Conservation (phyloP, 1,140 invertebrate genomes). For the Caenorhabditis remanei region DNA sequence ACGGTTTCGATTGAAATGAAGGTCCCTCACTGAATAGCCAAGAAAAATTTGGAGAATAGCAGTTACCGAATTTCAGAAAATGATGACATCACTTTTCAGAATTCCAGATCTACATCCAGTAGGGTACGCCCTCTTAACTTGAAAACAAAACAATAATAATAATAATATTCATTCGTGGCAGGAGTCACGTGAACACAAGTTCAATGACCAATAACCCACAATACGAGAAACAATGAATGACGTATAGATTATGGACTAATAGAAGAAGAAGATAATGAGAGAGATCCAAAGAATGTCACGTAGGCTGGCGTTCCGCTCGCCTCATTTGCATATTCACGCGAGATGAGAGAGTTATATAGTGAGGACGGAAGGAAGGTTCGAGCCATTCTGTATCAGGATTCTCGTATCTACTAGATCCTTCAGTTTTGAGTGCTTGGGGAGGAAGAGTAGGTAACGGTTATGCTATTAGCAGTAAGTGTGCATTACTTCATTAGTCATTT, state of each 20-base stretch:
- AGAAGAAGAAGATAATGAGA: background rate
- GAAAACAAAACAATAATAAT: no score
- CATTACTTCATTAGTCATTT: no score
- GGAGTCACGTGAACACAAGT: background rate
- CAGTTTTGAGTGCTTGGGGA: background rate
- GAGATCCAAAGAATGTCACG: background rate
- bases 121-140: no score
- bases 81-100: background rate
- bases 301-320: background rate
- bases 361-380: background rate
- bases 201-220: background rate
- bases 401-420: background rate
- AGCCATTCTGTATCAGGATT: background rate
- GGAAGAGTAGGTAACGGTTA: no score
- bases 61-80: background rate
- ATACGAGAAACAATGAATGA: background rate
- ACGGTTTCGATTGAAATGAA: background rate
- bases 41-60: no score
- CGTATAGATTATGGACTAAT: background rate
- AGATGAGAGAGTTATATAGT: background rate
- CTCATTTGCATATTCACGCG: conserved; percentile 41
- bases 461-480: no score
- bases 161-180: no score
- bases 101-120: no score
- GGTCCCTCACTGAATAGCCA: background rate